Percentiles rank a stretch among this genome's conserved stretches.
Evolutionary conservation across 2,888 invertebrate genomes (phyloP).

Genomic region (Lochmaea crataegi): DNA sequence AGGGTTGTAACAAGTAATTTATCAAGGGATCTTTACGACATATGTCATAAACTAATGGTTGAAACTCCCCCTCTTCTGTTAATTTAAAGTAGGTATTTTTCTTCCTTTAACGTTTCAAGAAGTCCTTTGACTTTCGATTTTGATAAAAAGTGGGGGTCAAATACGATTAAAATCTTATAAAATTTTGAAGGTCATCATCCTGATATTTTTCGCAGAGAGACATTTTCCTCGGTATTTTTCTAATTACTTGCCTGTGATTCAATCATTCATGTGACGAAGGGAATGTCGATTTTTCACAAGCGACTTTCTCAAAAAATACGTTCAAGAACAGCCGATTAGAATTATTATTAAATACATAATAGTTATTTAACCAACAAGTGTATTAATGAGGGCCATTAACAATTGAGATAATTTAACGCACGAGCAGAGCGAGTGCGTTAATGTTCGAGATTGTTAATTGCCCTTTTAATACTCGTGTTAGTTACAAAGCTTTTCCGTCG

Average conservation of each 20-base stretch:
- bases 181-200: background rate
- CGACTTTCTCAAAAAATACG: background rate
- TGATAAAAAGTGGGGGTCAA: background rate
- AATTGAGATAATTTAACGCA: no score
- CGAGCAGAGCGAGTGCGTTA: no score
- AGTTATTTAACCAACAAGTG: no score
- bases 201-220: background rate
- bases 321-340: background rate
- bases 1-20: no score
- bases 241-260: slow-evolving; percentile 7
- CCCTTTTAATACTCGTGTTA: no score
- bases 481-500: no score
- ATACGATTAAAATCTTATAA: background rate
- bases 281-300: background rate
- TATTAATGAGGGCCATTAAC: no score
- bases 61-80: background rate
- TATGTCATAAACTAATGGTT: background rate
- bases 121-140: background rate
- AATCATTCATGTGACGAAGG: background rate
- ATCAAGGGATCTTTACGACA: background rate
- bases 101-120: background rate
- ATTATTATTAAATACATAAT: background rate
- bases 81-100: background rate
- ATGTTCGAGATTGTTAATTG: no score
- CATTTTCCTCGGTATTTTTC: slow-evolving; percentile 6